Percentiles rank a stretch among this genome's conserved stretches.
Evolutionary conservation across 2,113 vertebrate species (phyloP).

Genomic region (Benitochromis conjunctus): DNA sequence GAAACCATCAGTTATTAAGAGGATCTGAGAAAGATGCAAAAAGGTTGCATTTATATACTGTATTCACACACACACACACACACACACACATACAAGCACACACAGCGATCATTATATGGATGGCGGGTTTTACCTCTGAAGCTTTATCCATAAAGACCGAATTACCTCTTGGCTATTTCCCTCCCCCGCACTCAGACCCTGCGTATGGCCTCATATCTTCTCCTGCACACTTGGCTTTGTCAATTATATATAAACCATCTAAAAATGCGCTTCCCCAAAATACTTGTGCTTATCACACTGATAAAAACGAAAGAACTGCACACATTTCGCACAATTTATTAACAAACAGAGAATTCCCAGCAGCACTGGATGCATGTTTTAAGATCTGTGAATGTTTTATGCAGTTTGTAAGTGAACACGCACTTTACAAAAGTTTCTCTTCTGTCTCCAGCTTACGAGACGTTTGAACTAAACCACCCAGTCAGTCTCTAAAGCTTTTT

Average conservation of each 20-base stretch:
- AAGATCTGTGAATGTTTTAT: background rate
- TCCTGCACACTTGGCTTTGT: background rate
- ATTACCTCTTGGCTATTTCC: conserved; percentile 7
- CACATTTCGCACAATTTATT: background rate
- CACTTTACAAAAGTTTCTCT: background rate
- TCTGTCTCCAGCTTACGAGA: background rate
- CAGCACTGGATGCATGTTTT: background rate
- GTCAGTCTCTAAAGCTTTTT: background rate
- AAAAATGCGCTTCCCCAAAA: background rate
- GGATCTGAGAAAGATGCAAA: background rate
- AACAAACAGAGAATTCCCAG: background rate
- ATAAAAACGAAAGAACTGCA: background rate
- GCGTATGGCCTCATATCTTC: background rate
- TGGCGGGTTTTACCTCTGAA: background rate
- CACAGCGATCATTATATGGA: background rate
- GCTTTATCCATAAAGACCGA: background rate
- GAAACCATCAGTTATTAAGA: conserved; percentile 1
- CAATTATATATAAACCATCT: background rate
- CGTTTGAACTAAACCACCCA: background rate
- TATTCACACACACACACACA: background rate
- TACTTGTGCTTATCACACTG: background rate
- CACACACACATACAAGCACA: background rate
- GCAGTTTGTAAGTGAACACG: background rate
- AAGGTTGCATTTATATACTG: background rate
- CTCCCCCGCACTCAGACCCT: background rate